These are phyloP conservation scores for Hippopotamus amphibius DNA, from an alignment of 2,113 vertebrate species.

Conservation along the genomic window DNA sequence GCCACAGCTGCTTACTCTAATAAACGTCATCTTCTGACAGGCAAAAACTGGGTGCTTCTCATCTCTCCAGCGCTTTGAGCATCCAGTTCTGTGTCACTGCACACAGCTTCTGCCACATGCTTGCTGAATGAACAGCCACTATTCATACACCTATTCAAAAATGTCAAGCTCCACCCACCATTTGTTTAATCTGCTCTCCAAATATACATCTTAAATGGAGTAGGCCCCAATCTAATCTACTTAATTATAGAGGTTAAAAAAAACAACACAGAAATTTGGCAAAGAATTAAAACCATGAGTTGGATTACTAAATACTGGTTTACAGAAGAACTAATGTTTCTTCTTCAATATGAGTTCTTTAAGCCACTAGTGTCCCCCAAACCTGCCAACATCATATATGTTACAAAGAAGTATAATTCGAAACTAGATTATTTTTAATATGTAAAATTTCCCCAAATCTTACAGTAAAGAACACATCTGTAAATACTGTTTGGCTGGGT, in stretches of 20 bases:
- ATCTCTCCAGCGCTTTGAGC: background rate
- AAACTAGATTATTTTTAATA: slow-evolving; percentile 47
- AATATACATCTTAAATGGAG: slow-evolving; percentile 30
- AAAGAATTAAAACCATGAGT: slow-evolving; percentile 63
- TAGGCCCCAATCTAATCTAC: background rate
- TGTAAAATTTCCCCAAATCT: background rate
- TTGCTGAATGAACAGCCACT: slow-evolving; percentile 10
- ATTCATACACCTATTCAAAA: slow-evolving; percentile 28
- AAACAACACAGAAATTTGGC: slow-evolving; percentile 33
- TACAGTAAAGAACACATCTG: slow-evolving; percentile 2
- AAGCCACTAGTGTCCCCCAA: background rate
- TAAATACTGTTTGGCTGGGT: background rate
- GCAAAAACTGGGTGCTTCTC: background rate
- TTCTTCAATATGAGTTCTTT: slow-evolving; percentile 44
- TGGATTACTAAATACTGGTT: slow-evolving; percentile 36
- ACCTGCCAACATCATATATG: background rate
- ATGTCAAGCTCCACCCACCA: slow-evolving; percentile 16
- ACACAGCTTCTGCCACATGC: slow-evolving; percentile 15
- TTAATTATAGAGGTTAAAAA: slow-evolving; percentile 29
- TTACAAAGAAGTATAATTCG: background rate
- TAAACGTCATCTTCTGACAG: background rate
- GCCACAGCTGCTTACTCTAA: background rate
- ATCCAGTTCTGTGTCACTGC: background rate
- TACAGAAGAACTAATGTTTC: slow-evolving; percentile 34
- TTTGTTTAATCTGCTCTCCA: slow-evolving; percentile 33